phyloP scores from a whole-genome alignment of 2,888 invertebrate species.

The Apomyelois bistriatella region DNA sequence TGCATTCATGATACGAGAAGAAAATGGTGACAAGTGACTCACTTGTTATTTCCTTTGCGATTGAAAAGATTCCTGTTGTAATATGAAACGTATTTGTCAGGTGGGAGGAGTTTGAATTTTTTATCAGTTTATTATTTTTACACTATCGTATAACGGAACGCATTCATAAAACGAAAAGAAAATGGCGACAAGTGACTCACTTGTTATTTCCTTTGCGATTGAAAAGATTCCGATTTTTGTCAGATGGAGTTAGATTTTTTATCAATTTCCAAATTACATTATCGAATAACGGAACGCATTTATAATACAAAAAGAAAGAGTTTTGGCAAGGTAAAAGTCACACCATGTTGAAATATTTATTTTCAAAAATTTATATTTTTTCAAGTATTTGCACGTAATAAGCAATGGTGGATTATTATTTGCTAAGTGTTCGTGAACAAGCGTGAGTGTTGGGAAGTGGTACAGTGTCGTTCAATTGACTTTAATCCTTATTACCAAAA shows the following conservation, averaged over 20 bases:
- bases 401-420: too few relatives aligned
- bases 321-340: too few relatives aligned
- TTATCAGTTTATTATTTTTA: conserved; percentile 39
- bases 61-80: conserved; percentile 13
- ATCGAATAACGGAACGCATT: conserved; percentile 54
- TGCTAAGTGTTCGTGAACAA: too few relatives aligned
- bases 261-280: conserved; percentile 46
- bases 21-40: conserved; percentile 48
- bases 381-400: too few relatives aligned
- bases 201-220: conserved; percentile 18
- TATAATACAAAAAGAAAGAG: conserved; percentile 37
- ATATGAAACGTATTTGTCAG: conserved; percentile 27
- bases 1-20: conserved; percentile 37
- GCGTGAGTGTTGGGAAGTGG: too few relatives aligned
- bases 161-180: conserved; percentile 37
- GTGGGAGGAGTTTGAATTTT: not conserved
- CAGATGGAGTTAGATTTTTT: not conserved
- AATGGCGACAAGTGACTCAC: conserved; percentile 49
- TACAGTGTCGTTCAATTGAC: too few relatives aligned
- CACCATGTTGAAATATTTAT: too few relatives aligned
- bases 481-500: too few relatives aligned
- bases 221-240: conserved; percentile 11
- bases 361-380: too few relatives aligned
- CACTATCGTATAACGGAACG: conserved; percentile 57
- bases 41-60: conserved; percentile 25